phyloP scores from a whole-genome alignment of 2,888 invertebrate genomes.

The Tuta absoluta region DNA sequence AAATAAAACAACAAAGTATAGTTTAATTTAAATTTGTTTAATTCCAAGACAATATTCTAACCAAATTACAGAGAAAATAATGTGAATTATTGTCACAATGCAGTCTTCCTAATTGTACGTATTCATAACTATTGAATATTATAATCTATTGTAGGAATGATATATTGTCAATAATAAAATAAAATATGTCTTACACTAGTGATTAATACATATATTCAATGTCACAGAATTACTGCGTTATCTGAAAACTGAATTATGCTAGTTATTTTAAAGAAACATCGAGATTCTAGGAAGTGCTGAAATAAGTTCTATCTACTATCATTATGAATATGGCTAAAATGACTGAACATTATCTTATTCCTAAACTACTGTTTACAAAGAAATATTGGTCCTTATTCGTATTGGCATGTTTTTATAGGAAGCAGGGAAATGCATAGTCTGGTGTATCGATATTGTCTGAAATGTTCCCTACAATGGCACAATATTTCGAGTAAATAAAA shows the following conservation, averaged over 20 bases:
- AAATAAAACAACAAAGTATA: slow-evolving; percentile 49
- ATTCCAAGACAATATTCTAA: slow-evolving; percentile 53
- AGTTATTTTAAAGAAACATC: slow-evolving; percentile 21
- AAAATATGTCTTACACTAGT: slow-evolving; percentile 32
- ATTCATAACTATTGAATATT: slow-evolving; percentile 34
- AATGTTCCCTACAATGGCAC: slow-evolving; percentile 52
- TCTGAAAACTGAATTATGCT: slow-evolving; percentile 24
- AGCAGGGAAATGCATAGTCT: slow-evolving; percentile 46
- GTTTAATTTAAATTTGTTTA: slow-evolving; percentile 53
- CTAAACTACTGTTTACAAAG: slow-evolving; percentile 36
- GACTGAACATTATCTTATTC: slow-evolving; percentile 45
- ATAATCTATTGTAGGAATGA: slow-evolving; percentile 48
- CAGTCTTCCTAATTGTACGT: slow-evolving; percentile 56
- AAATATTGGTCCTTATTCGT: slow-evolving; percentile 29
- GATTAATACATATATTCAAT: slow-evolving; percentile 34
- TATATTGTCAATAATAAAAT: slow-evolving; percentile 39
- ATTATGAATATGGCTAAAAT: slow-evolving; percentile 52
- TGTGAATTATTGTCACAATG: slow-evolving; percentile 49
- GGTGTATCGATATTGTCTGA: slow-evolving; percentile 35
- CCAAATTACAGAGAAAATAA: slow-evolving; percentile 47
- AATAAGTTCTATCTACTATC: slow-evolving; percentile 38
- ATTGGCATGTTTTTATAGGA: slow-evolving; percentile 23
- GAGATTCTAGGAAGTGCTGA: slow-evolving; percentile 37
- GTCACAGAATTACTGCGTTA: slow-evolving; percentile 40
- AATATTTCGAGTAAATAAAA: slow-evolving; percentile 51